Conservation (phyloP, 2,797 vertebrate species). For the Xenops minutus region DNA sequence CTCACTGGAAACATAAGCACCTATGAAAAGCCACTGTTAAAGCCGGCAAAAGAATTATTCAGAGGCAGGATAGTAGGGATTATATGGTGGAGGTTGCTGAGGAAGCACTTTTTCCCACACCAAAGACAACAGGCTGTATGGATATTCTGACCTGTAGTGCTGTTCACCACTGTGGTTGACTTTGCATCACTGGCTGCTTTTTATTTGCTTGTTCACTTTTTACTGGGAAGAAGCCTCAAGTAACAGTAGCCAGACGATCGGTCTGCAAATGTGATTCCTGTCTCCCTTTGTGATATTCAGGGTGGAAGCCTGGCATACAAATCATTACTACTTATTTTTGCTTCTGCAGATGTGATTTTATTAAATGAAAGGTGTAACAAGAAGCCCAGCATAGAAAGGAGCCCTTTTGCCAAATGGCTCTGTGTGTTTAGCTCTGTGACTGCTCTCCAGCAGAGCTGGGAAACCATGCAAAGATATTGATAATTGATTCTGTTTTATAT, state of each 20-base stretch:
- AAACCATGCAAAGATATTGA: slow-evolving; percentile 64
- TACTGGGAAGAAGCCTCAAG: slow-evolving; percentile 11
- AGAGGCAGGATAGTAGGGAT: not conserved
- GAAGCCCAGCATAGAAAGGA: not conserved
- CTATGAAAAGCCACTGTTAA: not conserved
- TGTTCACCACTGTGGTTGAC: not conserved
- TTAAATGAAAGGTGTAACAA: slow-evolving; percentile 44
- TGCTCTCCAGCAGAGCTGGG: slow-evolving; percentile 35
- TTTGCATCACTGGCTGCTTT: not conserved
- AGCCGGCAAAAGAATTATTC: not conserved
- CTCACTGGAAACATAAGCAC: not conserved
- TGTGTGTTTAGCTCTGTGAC: slow-evolving; percentile 16
- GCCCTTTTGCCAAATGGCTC: slow-evolving; percentile 28
- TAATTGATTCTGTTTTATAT: slow-evolving; percentile 56
- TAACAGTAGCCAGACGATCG: not conserved
- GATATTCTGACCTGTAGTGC: slow-evolving; percentile 5
- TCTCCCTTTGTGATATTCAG: slow-evolving; percentile 35
- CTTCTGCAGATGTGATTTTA: slow-evolving; percentile 37
- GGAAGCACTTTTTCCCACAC: not conserved
- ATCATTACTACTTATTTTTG: slow-evolving; percentile 16
- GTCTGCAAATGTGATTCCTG: slow-evolving; percentile 24
- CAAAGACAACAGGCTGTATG: not conserved
- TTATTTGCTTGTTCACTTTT: slow-evolving; percentile 17
- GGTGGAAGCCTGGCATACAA: slow-evolving; percentile 34
- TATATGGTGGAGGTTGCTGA: not conserved